Conservation (phyloP, 2,888 invertebrate species). For the Phortica magna region DNA sequence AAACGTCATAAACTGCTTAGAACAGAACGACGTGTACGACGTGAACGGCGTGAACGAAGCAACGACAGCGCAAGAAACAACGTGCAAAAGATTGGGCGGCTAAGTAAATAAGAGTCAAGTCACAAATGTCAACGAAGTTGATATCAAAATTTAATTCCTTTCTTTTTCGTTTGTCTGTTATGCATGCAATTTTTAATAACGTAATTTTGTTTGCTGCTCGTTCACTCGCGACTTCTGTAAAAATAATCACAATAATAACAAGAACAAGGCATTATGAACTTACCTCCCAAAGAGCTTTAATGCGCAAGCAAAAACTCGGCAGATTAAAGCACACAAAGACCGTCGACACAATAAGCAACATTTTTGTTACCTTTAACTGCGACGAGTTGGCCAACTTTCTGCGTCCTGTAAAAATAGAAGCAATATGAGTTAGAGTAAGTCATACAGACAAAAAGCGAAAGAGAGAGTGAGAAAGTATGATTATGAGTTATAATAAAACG, state of each 20-base stretch:
- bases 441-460: neutral
- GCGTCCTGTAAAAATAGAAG: constrained; percentile 62
- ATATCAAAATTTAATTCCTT: neutral
- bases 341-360: constrained; percentile 89
- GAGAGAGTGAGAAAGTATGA: neutral
- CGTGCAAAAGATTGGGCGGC: no score
- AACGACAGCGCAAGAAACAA: no score
- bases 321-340: constrained; percentile 88
- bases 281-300: constrained; percentile 82
- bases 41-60: no score
- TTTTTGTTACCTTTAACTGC: constrained; percentile 87
- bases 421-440: no score
- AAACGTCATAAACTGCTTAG: no score
- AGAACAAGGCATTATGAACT: constrained; percentile 51
- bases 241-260: no score
- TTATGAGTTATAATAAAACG: neutral
- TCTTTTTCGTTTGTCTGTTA: neutral
- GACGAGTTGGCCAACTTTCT: constrained; percentile 78
- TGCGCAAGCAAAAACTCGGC: constrained; percentile 86
- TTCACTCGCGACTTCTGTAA: constrained; percentile 2
- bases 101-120: no score
- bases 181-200: neutral
- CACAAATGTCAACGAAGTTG: no score
- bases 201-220: constrained; percentile 21
- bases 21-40: no score